Evolutionary conservation across 37 sponge, comb jelly and placozoan genomes (phyloP).

Genomic region (Spongilla lacustris): DNA sequence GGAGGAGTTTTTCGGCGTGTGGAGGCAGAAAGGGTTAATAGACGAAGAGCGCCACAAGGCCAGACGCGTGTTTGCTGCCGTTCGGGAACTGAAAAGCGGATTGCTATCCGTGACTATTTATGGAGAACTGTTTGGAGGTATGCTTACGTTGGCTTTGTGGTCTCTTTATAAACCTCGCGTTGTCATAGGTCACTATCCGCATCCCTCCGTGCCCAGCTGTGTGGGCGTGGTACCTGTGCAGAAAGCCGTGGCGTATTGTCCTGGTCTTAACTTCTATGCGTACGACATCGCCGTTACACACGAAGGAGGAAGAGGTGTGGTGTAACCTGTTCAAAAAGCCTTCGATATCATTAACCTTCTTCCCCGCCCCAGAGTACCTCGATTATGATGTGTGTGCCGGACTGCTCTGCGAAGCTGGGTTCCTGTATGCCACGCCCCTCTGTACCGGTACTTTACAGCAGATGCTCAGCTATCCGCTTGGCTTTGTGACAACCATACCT

Average conservation of each 20-base stretch:
- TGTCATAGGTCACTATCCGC: conserved; percentile 44
- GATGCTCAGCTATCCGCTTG: conserved; percentile 30
- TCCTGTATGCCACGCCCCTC: conserved; percentile 45
- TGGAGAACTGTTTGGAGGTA: conserved; percentile 75
- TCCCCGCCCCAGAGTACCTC: conserved; percentile 23
- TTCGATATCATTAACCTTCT: not conserved
- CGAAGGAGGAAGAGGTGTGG: conserved; percentile 6
- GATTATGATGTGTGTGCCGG: conserved; percentile 34
- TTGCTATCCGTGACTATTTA: conserved; percentile 10
- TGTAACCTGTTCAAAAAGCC: not conserved
- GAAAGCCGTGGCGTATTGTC: conserved; percentile 48
- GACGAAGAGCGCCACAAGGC: conserved; percentile 17
- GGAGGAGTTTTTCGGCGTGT: conserved; percentile 42
- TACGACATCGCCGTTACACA: conserved; percentile 46
- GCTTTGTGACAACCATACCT: conserved; percentile 30
- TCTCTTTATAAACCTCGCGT: too few relatives aligned
- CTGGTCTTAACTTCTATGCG: conserved; percentile 35
- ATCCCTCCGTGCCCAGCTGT: conserved; percentile 11
- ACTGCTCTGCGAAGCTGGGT: conserved; percentile 8
- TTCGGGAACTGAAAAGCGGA: not conserved
- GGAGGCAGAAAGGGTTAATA: conserved; percentile 12
- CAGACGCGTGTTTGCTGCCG: conserved; percentile 10
- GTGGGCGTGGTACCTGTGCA: conserved; percentile 14
- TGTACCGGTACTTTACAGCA: conserved; percentile 40
- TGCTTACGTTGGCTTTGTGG: too few relatives aligned